Base-by-base conservation (phyloP, 1,140 invertebrate species). In the Temnothorax nylanderi region DNA sequence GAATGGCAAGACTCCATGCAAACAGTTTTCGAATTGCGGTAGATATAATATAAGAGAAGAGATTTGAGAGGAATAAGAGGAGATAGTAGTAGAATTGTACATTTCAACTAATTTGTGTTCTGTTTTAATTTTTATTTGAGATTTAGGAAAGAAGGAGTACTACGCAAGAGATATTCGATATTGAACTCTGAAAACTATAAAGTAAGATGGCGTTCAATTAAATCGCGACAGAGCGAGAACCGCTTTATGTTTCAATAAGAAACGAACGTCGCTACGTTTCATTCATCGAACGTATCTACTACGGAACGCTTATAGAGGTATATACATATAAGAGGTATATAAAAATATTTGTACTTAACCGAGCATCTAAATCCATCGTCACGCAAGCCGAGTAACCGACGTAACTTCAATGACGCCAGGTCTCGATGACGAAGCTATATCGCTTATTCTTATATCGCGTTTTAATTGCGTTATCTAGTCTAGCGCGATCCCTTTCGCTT, bases 391-490 rank as follows among this genome's bases (percentile, higher is more conserved):
- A 41, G 26, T 26, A 26, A 1, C 26, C 16, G 4, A 58, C 7
- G n/a, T 18, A 75, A 26, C 2, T 21, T 75, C 34, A 75, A 75
- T n/a, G 34, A 75, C 16, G 7, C 21, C 5, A 77, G 18, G 10
- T 77, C 8, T 62, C 37, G 56, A 44, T 32, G 26, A 47, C 21
- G 26, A 77, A n/a, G 58, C 56, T 32, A n/a, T 32, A 34, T 44
- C 18, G 26, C 2, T 26, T 26, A 26, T 26, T 26, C 26, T 26
- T 26, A 26, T 26, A 26, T 44, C 26, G 26, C 2, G 34, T 32
- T 32, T 77, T 62, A 77, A 77, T 77, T 6, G 32, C 16, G 26
- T 49, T 74, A 34, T 47, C 34, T 78, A 56, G 51, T 47, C 51
- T 16, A 0, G 13, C n/a, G 8, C 51, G 37, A 18, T 21, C 7